phyloP scores from a whole-genome alignment of 92 coral and sea anemone genomes.

The Palythoa grandiflora region DNA sequence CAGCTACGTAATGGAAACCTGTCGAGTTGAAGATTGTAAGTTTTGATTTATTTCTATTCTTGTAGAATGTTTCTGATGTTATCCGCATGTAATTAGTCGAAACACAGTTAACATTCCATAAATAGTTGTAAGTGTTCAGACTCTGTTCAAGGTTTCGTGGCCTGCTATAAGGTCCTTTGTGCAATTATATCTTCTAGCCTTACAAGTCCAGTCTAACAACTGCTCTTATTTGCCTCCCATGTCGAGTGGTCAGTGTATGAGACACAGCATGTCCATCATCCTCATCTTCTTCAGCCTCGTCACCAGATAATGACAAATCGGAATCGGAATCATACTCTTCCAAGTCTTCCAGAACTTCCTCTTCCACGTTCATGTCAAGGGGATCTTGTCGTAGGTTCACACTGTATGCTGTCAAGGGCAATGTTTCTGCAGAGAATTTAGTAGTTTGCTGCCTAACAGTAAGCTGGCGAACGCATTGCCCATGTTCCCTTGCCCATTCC shows the following conservation, averaged over 20 bases:
- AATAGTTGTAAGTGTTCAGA: slow-evolving; percentile 9
- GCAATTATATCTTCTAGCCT: slow-evolving; percentile 6
- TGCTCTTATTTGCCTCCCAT: neutral
- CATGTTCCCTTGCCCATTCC: slow-evolving; percentile 38
- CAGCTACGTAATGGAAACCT: slow-evolving; percentile 31
- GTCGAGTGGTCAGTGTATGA: slow-evolving; percentile 6
- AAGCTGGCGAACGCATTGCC: slow-evolving; percentile 28
- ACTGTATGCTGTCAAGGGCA: slow-evolving; percentile 39
- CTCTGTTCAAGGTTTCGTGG: slow-evolving; percentile 11
- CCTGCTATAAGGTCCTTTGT: slow-evolving; percentile 7
- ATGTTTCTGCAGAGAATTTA: slow-evolving; percentile 35
- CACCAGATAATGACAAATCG: slow-evolving; percentile 27
- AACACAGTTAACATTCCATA: slow-evolving; percentile 32
- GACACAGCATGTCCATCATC: slow-evolving; percentile 24
- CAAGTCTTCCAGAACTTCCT: slow-evolving; percentile 11
- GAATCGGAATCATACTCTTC: slow-evolving; percentile 40
- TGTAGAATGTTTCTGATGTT: slow-evolving; percentile 44
- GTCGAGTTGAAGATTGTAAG: slow-evolving; percentile 48
- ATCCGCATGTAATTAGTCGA: slow-evolving; percentile 46
- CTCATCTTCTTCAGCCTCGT: slow-evolving; percentile 37
- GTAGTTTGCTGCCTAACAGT: slow-evolving; percentile 42
- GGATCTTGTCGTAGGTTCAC: slow-evolving; percentile 21
- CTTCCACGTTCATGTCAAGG: slow-evolving; percentile 8
- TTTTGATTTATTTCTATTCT: slow-evolving; percentile 42
- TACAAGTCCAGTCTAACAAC: slow-evolving; percentile 18